Conservation (phyloP, 1,140 invertebrate species). For the Trinorchestia longiramus region DNA sequence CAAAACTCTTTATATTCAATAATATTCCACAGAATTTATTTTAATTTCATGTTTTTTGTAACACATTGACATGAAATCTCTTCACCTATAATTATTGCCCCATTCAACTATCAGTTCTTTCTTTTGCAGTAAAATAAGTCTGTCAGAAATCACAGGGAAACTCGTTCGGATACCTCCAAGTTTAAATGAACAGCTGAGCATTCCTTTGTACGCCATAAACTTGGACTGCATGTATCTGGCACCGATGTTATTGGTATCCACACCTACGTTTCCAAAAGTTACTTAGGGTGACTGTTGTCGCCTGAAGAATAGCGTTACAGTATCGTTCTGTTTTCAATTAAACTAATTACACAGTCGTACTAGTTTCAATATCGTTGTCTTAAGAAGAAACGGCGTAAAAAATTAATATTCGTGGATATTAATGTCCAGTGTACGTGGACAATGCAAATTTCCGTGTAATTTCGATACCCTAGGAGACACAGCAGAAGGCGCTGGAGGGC, state of each 20-base stretch:
- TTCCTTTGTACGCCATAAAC: neutral
- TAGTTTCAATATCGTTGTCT: neutral
- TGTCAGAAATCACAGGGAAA: neutral
- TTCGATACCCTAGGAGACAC: no score
- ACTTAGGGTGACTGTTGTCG: neutral
- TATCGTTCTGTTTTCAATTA: neutral
- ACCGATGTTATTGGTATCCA: neutral
- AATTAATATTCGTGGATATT: neutral
- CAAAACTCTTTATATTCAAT: neutral
- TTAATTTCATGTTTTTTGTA: neutral
- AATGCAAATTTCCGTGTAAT: no score
- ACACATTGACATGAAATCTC: neutral
- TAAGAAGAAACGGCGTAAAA: neutral
- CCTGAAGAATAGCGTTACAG: neutral
- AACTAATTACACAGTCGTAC: neutral
- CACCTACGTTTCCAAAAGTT: neutral
- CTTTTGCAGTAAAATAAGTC: neutral
- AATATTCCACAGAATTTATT: neutral
- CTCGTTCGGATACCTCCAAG: neutral
- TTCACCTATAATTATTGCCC: neutral
- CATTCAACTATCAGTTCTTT: neutral
- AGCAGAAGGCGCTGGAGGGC: no score
- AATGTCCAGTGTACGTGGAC: neutral
- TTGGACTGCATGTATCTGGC: neutral
- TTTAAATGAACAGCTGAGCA: neutral